Conservation (phyloP, 2,888 invertebrate genomes). For the Galeopsomyia nigrocyanea region DNA sequence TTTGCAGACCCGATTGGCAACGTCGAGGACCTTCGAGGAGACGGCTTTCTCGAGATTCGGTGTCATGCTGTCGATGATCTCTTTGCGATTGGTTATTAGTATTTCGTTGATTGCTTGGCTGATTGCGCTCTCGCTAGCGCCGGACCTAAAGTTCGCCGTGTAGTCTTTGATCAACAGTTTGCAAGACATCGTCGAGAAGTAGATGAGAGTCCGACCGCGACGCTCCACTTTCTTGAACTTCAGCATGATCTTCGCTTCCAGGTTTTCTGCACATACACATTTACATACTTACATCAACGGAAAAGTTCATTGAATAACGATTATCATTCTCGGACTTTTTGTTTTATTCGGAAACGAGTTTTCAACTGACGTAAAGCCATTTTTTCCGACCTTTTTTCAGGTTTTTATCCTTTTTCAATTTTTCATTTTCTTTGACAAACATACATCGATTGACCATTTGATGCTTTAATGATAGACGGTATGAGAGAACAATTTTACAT, state of each 20-base stretch:
- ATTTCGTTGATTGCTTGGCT: slow-evolving; percentile 54
- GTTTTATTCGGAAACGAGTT: no score
- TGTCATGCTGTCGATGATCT: slow-evolving; percentile 60
- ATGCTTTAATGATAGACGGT: no score
- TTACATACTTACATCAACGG: no score
- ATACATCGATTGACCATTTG: no score
- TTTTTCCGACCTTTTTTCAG: no score
- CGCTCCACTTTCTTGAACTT: slow-evolving; percentile 49
- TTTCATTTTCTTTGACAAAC: no score
- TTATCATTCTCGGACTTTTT: no score
- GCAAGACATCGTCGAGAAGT: slow-evolving; percentile 54
- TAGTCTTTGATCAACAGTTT: slow-evolving; percentile 55
- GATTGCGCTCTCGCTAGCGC: slow-evolving; percentile 49
- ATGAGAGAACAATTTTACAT: no score
- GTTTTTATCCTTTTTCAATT: no score
- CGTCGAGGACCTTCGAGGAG: slow-evolving; percentile 55
- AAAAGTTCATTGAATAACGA: no score
- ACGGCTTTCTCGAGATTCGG: slow-evolving; percentile 64
- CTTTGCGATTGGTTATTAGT: slow-evolving; percentile 58
- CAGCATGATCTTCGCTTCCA: slow-evolving; percentile 43
- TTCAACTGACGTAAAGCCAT: no score
- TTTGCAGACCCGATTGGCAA: slow-evolving; percentile 61
- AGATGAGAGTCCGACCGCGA: slow-evolving; percentile 53
- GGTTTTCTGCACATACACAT: slow-evolving; percentile 51
- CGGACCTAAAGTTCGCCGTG: slow-evolving; percentile 50